Evolutionary conservation across 2,797 vertebrate genomes (phyloP), one percentile per base, ranked within the genome.

Genomic region (Amblyraja radiata): DNA sequence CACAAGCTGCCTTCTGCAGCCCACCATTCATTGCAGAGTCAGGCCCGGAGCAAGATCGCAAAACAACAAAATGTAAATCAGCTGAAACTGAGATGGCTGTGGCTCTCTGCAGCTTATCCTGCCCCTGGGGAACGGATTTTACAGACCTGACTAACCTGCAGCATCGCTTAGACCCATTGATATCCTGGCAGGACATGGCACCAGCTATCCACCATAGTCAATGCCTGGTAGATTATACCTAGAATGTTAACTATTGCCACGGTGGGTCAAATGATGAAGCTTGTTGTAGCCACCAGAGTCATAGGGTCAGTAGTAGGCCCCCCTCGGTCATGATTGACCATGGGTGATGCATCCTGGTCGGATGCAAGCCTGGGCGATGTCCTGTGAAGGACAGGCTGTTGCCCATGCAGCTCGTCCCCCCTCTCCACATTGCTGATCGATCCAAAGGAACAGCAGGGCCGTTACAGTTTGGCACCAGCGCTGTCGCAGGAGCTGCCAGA

Each of bases 41-140:
- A 97, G 96, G 96, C 96, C 97, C 95, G 94, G 93, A 97, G 97
- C 96, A 94, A 97, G 97, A 97, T 96, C 95, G 95, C 95, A 96
- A 95, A 94, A 95, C 95, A 96, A 95, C 96, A 96, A 95, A 95
- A 97, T 97, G 97, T 96, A 97, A 97, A 98, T 97, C 96, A 97
- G 96, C 96, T 97, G 96, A 97, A 97, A 97, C 94, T 94, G 96
- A 96, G 96, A 95, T 96, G 96, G 96, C 96, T 96, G 95, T 95
- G 97, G 96, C 96, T 96, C 96, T 96, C 97, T 94, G 94, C 94
- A 95, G 95, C 95, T 95, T 95, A 94, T 95, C 94, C 93, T 97
- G 96, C 95, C 95, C 94, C 92, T 95, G 97, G 96, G 46, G 97
- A 97, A 96, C 96, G 96, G 96, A 95, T 95, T 96, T 96, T 95